Conservation (phyloP, 2,113 vertebrate species). For the Podilymbus podiceps region DNA sequence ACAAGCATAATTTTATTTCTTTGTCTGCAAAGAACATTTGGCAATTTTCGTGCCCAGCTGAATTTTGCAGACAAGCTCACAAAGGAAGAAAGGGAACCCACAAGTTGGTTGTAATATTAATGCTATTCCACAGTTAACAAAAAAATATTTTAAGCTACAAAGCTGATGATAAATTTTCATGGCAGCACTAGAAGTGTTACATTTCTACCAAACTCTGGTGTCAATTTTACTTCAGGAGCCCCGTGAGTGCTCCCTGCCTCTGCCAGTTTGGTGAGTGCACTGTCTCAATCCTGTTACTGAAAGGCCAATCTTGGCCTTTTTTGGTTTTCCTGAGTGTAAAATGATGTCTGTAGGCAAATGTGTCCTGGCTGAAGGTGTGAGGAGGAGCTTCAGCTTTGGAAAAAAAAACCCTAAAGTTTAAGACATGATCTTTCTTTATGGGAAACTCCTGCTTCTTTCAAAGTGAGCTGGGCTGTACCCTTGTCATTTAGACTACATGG, state of each 20-base stretch:
- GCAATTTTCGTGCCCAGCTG: background rate
- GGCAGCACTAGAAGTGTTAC: background rate
- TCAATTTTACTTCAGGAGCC: background rate
- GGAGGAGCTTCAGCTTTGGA: background rate
- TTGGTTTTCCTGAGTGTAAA: background rate
- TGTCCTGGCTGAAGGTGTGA: background rate
- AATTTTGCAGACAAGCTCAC: background rate
- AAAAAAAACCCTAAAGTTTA: background rate
- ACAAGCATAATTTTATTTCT: background rate
- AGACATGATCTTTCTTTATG: background rate
- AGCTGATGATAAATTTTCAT: background rate
- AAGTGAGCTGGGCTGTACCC: background rate
- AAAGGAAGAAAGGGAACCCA: background rate
- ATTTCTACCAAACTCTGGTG: background rate
- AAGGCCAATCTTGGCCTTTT: background rate
- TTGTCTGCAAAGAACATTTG: background rate
- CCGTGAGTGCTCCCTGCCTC: background rate
- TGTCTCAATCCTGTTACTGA: background rate
- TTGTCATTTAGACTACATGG: rapidly evolving
- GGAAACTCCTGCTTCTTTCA: background rate
- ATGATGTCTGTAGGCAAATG: background rate
- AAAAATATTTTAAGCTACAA: background rate
- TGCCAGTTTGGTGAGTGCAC: background rate
- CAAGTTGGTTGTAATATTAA: background rate
- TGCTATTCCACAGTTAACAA: background rate